Evolutionary conservation across 1,140 invertebrate genomes (phyloP), one percentile per base, ranked within the genome.

Genomic region (Lasioglossum albipes): DNA sequence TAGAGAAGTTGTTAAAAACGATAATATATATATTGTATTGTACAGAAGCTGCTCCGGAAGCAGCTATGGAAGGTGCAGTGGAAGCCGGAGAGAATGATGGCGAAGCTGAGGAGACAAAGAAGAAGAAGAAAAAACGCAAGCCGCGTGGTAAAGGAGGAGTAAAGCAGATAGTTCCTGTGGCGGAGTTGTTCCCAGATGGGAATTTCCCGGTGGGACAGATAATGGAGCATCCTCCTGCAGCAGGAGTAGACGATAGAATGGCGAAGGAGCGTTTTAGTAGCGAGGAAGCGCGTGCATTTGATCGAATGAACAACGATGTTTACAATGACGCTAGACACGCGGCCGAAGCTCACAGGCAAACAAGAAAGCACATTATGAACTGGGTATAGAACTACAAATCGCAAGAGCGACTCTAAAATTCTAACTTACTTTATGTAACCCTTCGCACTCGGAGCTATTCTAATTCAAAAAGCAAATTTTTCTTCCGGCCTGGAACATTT

Each of bases 291-390:
- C 95, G 96, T 88, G 96, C 96, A 7, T 90, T 97, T 20, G 97
- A 97, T 90, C 94, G 96, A 90, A 95, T 96, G 93, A 96, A 97
- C 81, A 96, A 96, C 91, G 97, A 99, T 88, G 96, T 98, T 84
- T 99, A 99, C 90, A 97, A 98, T 90, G 98, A 99, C 94, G 96
- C 99, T 49, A 95, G 99, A 83, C 96, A 97, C 84, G 99, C 99
- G 36, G 99, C 99, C 45, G 99, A 99, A 94, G 98, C 98, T 71
- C 99, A 99, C 93, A 96, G 99, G 93, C 98, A 98, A 94, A 96
- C 96, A 6, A 89, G 93, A 59, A 93, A 93, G 70, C 91, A 93
- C 81, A 90, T 92, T 78, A 89, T 89, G 89, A 89, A 92, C 71
- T 94, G 91, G 92, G 90, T 93, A 75, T 20, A 54, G 13, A 6